Percentiles rank a stretch among this genome's conserved stretches.
These are phyloP conservation scores for Eurytoma californica DNA, from an alignment of 2,888 invertebrate species.

Conservation along the genomic window DNA sequence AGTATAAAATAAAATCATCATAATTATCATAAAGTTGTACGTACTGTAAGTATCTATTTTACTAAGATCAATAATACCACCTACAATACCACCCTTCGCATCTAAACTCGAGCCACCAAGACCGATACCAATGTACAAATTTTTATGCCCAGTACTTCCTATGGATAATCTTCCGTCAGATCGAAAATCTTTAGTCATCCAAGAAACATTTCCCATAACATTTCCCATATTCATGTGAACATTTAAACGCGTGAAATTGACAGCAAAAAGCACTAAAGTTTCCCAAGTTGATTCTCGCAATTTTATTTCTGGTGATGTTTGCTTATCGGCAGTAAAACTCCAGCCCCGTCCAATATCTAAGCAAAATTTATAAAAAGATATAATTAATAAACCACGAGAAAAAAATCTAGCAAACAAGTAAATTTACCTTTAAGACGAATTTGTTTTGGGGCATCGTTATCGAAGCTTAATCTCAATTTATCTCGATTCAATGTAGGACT, in stretches of 20 bases:
- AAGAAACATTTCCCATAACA: constrained; percentile 98
- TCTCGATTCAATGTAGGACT: constrained; percentile 76
- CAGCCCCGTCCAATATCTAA: constrained; percentile 78
- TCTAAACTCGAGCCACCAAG: constrained; percentile 93
- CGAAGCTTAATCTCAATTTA: constrained; percentile 78
- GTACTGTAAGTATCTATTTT: constrained; percentile 89
- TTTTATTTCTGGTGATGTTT: constrained; percentile 79
- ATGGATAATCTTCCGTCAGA: constrained; percentile 94
- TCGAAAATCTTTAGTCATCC: constrained; percentile 94
- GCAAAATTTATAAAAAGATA: constrained; percentile 24
- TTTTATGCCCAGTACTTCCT: constrained; percentile 95
- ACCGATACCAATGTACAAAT: constrained; percentile 92
- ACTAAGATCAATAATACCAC: constrained; percentile 94
- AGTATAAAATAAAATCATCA: constrained; percentile 7
- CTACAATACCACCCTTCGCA: constrained; percentile 98
- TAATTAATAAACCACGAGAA: not conserved
- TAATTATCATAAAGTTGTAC: constrained; percentile 63
- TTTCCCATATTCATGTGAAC: constrained; percentile 99
- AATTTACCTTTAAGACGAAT: constrained; percentile 74
- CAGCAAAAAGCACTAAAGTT: constrained; percentile 95
- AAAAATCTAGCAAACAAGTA: not conserved
- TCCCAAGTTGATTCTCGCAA: constrained; percentile 90
- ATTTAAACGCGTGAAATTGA: constrained; percentile 96
- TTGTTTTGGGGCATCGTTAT: constrained; percentile 76
- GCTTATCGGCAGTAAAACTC: constrained; percentile 78